Percentiles rank a stretch among this genome's conserved stretches.
Evolutionary conservation across 1,140 invertebrate species (phyloP).

Genomic region (Papilio machaon): DNA sequence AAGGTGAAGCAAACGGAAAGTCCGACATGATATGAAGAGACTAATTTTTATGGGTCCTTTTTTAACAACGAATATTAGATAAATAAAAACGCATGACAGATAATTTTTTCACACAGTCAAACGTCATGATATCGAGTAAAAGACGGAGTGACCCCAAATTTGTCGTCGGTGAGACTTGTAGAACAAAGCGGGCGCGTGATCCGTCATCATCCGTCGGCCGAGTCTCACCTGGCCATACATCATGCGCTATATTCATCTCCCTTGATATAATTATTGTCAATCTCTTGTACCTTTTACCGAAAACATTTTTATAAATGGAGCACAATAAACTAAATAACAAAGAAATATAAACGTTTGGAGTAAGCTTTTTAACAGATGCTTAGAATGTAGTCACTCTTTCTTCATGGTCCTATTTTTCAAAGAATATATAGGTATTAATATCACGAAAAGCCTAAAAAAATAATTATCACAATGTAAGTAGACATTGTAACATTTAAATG

Average conservation of each 20-base stretch:
- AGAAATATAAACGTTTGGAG: neutral
- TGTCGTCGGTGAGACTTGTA: constrained; percentile 57
- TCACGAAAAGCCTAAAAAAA: neutral
- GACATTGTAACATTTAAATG: no score
- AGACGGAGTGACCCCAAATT: constrained; percentile 72
- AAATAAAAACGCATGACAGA: constrained; percentile 8
- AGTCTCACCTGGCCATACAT: constrained; percentile 75
- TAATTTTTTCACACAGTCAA: constrained; percentile 54
- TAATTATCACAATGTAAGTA: neutral
- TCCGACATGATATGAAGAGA: neutral
- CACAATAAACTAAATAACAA: neutral
- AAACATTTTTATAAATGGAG: constrained; percentile 2
- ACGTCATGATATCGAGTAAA: constrained; percentile 50
- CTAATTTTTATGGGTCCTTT: neutral
- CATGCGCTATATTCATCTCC: constrained; percentile 51
- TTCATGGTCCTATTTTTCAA: neutral
- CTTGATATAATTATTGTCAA: constrained; percentile 43
- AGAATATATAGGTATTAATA: neutral
- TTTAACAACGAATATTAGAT: neutral
- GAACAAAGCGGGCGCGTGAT: constrained; percentile 63
- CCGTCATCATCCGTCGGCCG: constrained; percentile 74
- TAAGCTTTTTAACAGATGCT: neutral
- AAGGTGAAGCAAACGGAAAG: no score
- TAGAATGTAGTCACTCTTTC: neutral
- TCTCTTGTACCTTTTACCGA: constrained; percentile 40